phyloP scores from a whole-genome alignment of 2,888 invertebrate species.

The Sesia bembeciformis region DNA sequence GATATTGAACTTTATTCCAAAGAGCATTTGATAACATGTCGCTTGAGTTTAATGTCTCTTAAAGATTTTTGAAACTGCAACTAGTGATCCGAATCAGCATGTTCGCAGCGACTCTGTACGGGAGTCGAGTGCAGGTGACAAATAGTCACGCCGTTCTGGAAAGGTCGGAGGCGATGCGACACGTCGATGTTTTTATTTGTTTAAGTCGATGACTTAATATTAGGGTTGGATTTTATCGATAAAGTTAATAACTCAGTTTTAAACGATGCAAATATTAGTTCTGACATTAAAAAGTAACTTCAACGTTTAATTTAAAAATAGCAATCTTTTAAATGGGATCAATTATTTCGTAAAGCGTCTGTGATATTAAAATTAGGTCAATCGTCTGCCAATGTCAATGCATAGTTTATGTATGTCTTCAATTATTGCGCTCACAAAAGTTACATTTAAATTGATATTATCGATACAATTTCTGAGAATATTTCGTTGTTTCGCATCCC shows the following conservation, averaged over 20 bases:
- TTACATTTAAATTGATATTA: background rate
- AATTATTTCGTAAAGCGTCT: no score
- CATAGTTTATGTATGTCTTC: background rate
- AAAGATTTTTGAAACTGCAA: constrained; percentile 18
- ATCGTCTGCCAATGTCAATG: background rate
- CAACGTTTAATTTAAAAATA: no score
- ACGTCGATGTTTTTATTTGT: constrained; percentile 67
- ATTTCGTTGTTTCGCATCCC: constrained; percentile 30
- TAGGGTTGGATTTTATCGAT: constrained; percentile 35
- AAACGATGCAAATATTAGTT: no score
- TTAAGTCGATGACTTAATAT: constrained; percentile 61
- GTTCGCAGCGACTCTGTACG: constrained; percentile 59
- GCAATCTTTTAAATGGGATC: no score
- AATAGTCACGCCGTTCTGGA: constrained; percentile 67
- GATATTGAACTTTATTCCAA: constrained; percentile 13
- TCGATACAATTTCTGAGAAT: constrained; percentile 1
- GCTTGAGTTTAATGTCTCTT: constrained; percentile 6
- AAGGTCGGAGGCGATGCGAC: constrained; percentile 55
- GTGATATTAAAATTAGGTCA: background rate
- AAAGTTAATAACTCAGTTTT: background rate
- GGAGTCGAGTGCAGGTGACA: constrained; percentile 71
- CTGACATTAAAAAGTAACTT: no score
- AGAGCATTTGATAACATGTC: constrained; percentile 15
- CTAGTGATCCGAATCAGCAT: constrained; percentile 63
- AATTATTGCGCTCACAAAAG: background rate